Evolutionary conservation across 2,888 invertebrate genomes (phyloP).

Genomic region (Microdon myrmicae): DNA sequence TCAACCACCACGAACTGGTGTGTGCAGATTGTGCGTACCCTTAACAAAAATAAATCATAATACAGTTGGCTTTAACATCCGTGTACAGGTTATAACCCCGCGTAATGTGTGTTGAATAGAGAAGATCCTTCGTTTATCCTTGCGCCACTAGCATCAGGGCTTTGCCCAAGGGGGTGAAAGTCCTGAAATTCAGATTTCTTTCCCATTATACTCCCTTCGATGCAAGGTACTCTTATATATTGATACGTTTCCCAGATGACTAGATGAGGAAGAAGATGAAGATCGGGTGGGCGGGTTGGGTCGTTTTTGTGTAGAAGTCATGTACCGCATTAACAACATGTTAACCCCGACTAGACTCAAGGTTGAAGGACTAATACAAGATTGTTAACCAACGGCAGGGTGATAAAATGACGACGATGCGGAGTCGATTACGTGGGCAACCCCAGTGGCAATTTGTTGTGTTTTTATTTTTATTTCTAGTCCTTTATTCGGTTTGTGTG

Average conservation of each 20-base stretch:
- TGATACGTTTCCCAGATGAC: conserved; percentile 65
- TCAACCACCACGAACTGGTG: conserved; percentile 54
- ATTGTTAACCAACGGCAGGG: conserved; percentile 43
- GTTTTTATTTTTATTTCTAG: conserved; percentile 64
- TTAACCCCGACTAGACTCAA: conserved; percentile 59
- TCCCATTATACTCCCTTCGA: conserved; percentile 41
- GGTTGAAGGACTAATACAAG: conserved; percentile 52
- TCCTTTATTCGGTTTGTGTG: no score
- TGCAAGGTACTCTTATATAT: conserved; percentile 56
- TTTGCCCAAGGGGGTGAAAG: conserved; percentile 3
- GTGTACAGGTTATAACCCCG: conserved; percentile 62
- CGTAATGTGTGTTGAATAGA: conserved; percentile 59
- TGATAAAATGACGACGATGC: conserved; percentile 56
- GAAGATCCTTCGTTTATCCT: no score
- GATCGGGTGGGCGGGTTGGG: conserved; percentile 35
- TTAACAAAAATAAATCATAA: conserved; percentile 65
- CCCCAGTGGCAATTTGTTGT: conserved; percentile 68
- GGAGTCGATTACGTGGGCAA: conserved; percentile 67
- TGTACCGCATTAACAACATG: conserved; percentile 64
- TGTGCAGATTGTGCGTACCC: conserved; percentile 39
- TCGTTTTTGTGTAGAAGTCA: conserved; percentile 55
- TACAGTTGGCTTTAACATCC: conserved; percentile 57
- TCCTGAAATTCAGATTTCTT: conserved; percentile 49
- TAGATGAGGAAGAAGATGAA: conserved; percentile 55
- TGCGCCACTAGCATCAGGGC: no score